Conservation (phyloP, 53 echinoderm and acorn worm genomes). For the Patiria pectinifera region DNA sequence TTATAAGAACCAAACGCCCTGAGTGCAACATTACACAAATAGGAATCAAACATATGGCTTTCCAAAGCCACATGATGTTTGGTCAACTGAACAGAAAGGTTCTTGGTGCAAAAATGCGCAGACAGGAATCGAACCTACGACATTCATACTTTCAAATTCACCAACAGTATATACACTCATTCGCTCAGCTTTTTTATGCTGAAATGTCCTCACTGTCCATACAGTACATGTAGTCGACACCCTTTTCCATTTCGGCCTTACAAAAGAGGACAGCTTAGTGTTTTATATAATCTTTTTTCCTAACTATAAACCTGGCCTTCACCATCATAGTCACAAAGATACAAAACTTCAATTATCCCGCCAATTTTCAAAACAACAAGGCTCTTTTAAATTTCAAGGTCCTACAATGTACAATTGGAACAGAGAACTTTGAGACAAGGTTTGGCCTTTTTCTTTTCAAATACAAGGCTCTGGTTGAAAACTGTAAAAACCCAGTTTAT, state of each 20-base stretch:
- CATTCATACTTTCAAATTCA: no score
- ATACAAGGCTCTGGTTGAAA: not conserved
- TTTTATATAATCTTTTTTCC: no score
- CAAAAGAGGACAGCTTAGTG: no score
- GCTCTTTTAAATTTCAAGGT: not conserved
- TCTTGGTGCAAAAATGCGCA: not conserved
- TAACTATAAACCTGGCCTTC: no score
- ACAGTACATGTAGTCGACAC: no score
- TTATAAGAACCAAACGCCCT: not conserved
- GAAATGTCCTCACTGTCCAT: no score
- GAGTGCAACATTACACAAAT: constrained; percentile 23
- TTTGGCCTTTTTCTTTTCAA: not conserved
- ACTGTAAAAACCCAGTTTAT: no score
- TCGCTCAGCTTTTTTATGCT: no score
- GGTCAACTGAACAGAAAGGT: not conserved
- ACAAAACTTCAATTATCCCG: no score
- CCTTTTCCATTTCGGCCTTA: no score
- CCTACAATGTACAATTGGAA: not conserved
- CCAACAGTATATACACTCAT: no score
- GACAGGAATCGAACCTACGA: not conserved
- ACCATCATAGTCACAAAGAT: no score
- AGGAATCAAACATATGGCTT: not conserved
- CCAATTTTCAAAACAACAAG: not conserved
- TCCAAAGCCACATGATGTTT: not conserved
- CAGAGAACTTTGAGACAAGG: not conserved